Evolutionary conservation across 2,797 vertebrate genomes (phyloP), one percentile per base, ranked within the genome.

Genomic region (Poecilia wingei): DNA sequence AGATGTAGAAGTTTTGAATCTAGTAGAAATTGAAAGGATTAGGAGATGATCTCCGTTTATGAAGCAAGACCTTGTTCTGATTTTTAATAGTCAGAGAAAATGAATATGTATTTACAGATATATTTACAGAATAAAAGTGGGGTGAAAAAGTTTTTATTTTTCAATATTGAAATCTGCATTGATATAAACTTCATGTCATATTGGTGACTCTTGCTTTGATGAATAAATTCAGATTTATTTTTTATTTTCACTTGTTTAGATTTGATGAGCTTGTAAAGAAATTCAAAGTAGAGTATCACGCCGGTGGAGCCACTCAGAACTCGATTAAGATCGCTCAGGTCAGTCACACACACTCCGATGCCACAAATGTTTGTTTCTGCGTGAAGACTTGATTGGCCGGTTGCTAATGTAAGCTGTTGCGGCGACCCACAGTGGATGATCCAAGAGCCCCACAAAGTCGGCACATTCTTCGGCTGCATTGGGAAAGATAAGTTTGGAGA

Each of bases 251-350:
- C 51, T 9, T 84, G 7, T 78, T 86, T 94, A 99, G 98, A 89
- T 99, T 99, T 90, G 97, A 98, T 77, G 98, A 99, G 94, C 92
- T 99, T 49, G 96, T 98, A 89, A 98, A 98, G 94, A 99, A 96
- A 92, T 99, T 98, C 91, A 97, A 97, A 86, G 98, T 97, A 7
- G 98, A 99, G 85, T 99, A 99, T 95, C 97, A 98, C 49, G 98
- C 98, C 72, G 98, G 98, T 89, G 98, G 98, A 84, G 98, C 98
- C 81, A 99, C 98, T 31, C 98, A 99, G 95, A 99, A 99, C 95
- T 97, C 98, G 0, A 96, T 99, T 77, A 99, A 98, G 96, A 95
- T 99, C n/a, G 98, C 98, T 78, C 98, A 99, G 98, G 98, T 99
- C 94, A 89, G 98, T 95, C 83, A 1, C 3, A 0, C 4, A 13